phyloP scores from a whole-genome alignment of 2,797 vertebrate genomes.

The Eidolon dupreanum region DNA sequence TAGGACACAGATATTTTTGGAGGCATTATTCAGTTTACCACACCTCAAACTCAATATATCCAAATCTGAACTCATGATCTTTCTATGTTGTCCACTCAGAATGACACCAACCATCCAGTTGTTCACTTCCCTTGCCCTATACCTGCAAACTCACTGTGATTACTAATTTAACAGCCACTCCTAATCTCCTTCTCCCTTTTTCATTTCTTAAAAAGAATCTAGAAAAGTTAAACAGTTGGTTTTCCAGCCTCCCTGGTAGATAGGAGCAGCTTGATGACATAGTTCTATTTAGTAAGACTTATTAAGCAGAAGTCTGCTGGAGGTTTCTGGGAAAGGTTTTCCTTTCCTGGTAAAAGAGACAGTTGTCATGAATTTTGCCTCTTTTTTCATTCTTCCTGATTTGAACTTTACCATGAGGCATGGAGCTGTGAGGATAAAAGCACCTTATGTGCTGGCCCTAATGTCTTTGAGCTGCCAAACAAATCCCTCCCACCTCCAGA shows the following conservation, averaged over 20 bases:
- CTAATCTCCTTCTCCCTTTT: background rate
- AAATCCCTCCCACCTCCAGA: background rate
- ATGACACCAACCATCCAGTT: background rate
- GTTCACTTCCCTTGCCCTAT: background rate
- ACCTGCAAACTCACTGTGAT: background rate
- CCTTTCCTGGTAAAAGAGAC: background rate
- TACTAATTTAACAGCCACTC: background rate
- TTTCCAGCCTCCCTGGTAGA: background rate
- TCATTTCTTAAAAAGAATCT: background rate
- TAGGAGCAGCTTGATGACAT: background rate
- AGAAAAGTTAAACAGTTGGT: background rate
- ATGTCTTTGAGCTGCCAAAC: background rate
- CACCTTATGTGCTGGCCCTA: background rate
- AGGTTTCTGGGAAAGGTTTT: background rate
- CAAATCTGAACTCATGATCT: background rate
- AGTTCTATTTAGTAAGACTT: background rate
- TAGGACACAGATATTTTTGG: background rate
- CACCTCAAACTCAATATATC: background rate
- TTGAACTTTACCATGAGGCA: background rate
- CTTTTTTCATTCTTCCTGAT: constrained; percentile 18
- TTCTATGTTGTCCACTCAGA: background rate
- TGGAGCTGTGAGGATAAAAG: background rate
- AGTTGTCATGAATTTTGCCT: background rate
- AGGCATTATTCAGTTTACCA: background rate
- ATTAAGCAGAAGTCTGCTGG: background rate